Evolutionary conservation across 2,113 vertebrate species (phyloP), one percentile per base, ranked within the genome.

Genomic region (Notothenia coriiceps): DNA sequence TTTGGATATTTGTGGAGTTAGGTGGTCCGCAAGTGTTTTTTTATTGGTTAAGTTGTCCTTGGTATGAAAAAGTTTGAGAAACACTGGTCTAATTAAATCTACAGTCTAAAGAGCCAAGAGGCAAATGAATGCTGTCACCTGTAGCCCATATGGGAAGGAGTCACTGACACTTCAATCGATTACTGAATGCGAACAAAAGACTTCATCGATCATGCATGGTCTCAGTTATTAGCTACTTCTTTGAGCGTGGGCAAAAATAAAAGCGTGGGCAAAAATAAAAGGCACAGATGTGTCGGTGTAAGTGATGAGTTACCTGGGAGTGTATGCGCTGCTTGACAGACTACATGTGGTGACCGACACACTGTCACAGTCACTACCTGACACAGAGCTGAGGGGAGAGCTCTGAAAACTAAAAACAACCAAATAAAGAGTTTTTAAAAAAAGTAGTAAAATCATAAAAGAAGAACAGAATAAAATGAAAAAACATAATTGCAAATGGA

Each of bases 261-360:
- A 14, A 49, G 9, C 3, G 10, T 15, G 44, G 59, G 59, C 4
- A 56, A 40, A 52, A 5, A 72, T 59, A 40, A 76, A 14, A 49
- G 9, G 43, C 14, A 47, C 35, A 73, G 52, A 60, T 57, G 55
- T 40, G 69, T 76, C 40, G 61, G 10, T 29, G 52, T 67, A 29
- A 82, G 47, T 15, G 43, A 76, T 46, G n/a, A 54, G 74, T 97
- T 97, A 97, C 97, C 97, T 97, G 94, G 95, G 95, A 78, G 95
- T 92, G 86, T 95, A 97, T 78, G 95, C 88, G 94, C 96, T 97
- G 95, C 96, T 97, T 76, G 97, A 96, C 87, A 97, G 96, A 96
- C 96, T 97, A 96, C 96, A 97, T 88, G 97, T 96, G 92, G 96
- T 97, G 94, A 97, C 96, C 90, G 96, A 97, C 90, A 97, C 96